Conservation (phyloP, 2,797 vertebrate genomes). For the Pipistrellus pipistrellus region DNA sequence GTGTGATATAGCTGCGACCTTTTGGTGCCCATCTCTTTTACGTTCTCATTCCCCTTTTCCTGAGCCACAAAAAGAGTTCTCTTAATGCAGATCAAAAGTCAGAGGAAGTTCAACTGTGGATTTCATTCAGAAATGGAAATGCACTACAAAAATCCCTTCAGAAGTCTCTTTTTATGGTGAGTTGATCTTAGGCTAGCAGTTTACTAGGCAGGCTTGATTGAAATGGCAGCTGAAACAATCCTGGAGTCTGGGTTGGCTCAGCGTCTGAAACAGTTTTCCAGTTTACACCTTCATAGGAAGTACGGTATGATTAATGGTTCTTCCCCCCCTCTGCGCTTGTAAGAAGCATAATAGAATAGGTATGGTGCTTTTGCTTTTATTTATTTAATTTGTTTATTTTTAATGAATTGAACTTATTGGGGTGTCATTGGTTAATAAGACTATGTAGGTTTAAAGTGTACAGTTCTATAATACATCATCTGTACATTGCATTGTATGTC, state of each 20-base stretch:
- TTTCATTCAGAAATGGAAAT: slow-evolving; percentile 59
- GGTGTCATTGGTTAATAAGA: not conserved
- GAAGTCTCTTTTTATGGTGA: not conserved
- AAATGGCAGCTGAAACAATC: not conserved
- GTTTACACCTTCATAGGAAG: not conserved
- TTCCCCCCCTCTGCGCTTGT: not conserved
- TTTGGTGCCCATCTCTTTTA: not conserved
- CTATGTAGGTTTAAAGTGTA: not conserved
- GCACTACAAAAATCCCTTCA: not conserved
- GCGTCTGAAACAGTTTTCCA: not conserved
- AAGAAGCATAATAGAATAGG: not conserved
- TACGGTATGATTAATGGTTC: not conserved
- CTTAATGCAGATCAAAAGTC: slow-evolving; percentile 25
- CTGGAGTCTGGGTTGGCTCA: not conserved
- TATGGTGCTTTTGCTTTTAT: not conserved
- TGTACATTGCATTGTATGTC: not conserved
- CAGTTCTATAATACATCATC: not conserved
- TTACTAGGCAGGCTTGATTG: not conserved
- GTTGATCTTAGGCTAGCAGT: not conserved
- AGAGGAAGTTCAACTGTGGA: slow-evolving; percentile 54
- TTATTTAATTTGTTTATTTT: not conserved
- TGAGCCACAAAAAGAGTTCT: not conserved
- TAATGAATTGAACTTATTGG: not conserved
- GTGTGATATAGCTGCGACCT: not conserved
- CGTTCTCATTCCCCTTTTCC: not conserved